Conservation (phyloP, 2,797 vertebrate species). For the Limosa lapponica region DNA sequence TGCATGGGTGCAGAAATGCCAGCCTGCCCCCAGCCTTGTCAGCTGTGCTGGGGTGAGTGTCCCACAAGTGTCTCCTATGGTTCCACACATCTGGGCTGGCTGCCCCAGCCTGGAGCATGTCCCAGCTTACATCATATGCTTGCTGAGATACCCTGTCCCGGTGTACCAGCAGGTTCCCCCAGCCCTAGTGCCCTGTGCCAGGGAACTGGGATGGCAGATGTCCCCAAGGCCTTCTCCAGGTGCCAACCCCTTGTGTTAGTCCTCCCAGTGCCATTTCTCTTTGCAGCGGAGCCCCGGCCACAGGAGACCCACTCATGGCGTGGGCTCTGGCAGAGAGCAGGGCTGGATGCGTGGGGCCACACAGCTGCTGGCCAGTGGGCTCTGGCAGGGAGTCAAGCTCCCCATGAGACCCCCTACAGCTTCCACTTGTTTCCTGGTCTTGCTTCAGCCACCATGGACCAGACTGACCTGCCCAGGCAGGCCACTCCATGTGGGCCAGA, state of each 20-base stretch:
- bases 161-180: neutral
- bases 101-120: neutral
- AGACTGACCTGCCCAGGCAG: neutral
- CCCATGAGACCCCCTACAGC: neutral
- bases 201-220: neutral
- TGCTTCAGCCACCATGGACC: accelerated
- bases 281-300: neutral
- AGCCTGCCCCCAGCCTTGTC: neutral
- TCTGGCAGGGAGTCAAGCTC: neutral
- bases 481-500: too few relatives aligned
- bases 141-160: neutral
- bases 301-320: accelerated
- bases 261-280: neutral
- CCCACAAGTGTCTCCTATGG: neutral
- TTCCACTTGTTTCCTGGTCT: neutral
- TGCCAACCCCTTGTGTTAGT: accelerated
- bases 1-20: accelerated
- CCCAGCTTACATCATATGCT: neutral
- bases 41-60: neutral
- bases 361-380: neutral
- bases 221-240: neutral
- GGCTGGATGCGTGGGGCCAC: neutral
- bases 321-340: neutral
- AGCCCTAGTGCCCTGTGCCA: neutral
- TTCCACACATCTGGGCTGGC: neutral